These are phyloP conservation scores for Calephelis virginiensis DNA, from an alignment of 1,140 invertebrate genomes.

Conservation along the genomic window DNA sequence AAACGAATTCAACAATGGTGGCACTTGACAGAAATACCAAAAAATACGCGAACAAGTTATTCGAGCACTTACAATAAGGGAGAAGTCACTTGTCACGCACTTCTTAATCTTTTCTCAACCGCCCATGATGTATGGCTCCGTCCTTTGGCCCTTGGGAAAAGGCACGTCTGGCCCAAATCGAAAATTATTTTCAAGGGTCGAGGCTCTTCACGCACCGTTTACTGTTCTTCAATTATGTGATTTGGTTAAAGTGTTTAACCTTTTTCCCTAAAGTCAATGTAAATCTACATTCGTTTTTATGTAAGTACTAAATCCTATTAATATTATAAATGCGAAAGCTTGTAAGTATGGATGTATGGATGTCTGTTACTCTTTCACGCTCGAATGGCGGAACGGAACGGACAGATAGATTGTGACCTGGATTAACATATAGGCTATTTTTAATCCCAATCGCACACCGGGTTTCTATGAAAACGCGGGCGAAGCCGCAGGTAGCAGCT, in stretches of 20 bases:
- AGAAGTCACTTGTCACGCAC: conserved; percentile 36
- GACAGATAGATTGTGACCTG: no score
- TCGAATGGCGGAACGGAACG: no score
- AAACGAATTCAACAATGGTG: conserved; percentile 5
- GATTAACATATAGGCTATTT: no score
- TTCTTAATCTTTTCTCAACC: conserved; percentile 39
- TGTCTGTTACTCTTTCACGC: no score
- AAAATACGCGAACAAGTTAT: conserved; percentile 15
- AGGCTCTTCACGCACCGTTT: conserved; percentile 70
- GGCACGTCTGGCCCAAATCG: conserved; percentile 60
- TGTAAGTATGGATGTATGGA: no score
- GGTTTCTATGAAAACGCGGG: no score
- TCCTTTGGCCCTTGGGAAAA: conserved; percentile 54
- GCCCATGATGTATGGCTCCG: conserved; percentile 57
- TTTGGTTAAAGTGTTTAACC: conserved; percentile 70
- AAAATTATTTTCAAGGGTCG: conserved; percentile 70
- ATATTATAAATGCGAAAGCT: no score
- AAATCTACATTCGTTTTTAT: not conserved
- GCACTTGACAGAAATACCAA: conserved; percentile 4
- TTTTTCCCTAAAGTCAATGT: conserved; percentile 11
- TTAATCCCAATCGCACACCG: no score
- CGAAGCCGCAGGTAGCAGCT: no score
- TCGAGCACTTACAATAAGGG: conserved; percentile 26
- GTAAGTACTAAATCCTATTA: not conserved
- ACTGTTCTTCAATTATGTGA: conserved; percentile 77